These are phyloP conservation scores for Sarotherodon lohbergeri DNA, from an alignment of 2,113 vertebrate species.

Conservation along the genomic window DNA sequence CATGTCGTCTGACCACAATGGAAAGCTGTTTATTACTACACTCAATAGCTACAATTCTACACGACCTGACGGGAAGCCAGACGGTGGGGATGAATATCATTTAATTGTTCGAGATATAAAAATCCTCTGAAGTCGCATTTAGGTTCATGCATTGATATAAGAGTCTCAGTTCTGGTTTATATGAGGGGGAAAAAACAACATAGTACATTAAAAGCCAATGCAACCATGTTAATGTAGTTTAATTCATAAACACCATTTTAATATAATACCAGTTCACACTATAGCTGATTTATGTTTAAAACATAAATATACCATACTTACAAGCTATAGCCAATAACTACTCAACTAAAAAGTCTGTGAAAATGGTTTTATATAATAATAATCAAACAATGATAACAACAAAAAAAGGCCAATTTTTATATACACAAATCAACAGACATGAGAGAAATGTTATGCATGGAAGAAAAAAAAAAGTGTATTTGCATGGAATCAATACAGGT, in stretches of 20 bases:
- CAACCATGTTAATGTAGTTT: background rate
- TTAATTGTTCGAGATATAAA: background rate
- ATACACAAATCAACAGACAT: background rate
- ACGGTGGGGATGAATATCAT: background rate
- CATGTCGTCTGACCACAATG: background rate
- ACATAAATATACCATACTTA: fast-evolving
- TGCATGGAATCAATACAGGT: background rate
- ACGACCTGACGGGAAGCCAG: background rate
- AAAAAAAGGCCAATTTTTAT: background rate
- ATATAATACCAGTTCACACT: background rate
- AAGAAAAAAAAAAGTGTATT: background rate
- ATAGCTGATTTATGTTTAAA: background rate
- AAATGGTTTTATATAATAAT: background rate
- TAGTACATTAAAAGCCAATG: background rate
- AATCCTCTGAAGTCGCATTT: background rate
- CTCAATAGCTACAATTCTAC: background rate
- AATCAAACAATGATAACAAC: background rate
- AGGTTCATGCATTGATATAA: background rate
- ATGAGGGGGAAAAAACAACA: background rate
- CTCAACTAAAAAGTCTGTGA: background rate
- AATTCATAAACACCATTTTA: background rate
- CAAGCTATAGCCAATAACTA: background rate
- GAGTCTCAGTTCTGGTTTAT: background rate
- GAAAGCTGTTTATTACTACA: background rate
- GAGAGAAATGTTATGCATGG: background rate